Evolutionary conservation across 2,113 vertebrate species (phyloP).

Genomic region (Etia nguti): DNA sequence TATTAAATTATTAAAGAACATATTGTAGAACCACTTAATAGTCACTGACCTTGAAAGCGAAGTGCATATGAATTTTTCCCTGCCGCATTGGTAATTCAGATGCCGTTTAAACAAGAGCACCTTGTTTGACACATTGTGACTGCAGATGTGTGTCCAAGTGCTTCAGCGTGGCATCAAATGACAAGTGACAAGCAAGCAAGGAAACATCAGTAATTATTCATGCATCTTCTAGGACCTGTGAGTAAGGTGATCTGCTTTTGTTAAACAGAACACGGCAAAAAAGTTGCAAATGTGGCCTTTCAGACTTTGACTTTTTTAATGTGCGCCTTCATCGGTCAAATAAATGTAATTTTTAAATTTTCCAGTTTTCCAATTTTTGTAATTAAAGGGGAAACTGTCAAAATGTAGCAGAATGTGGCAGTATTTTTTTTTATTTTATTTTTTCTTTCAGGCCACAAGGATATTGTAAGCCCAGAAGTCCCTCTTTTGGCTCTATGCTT

Average conservation of each 20-base stretch:
- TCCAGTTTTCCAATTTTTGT: background rate
- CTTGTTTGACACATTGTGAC: conserved; percentile 3
- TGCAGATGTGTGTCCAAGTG: background rate
- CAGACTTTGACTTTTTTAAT: background rate
- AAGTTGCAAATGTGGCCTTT: background rate
- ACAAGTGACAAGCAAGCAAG: background rate
- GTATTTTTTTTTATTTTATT: rapidly evolving
- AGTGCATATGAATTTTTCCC: conserved; percentile 12
- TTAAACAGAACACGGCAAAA: background rate
- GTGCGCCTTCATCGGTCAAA: background rate
- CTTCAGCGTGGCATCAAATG: background rate
- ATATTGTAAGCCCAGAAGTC: background rate
- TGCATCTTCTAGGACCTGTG: background rate
- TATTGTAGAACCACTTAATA: conserved; percentile 45
- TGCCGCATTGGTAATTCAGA: conserved; percentile 34
- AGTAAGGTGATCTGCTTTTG: background rate
- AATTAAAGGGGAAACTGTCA: background rate
- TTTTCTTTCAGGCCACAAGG: background rate
- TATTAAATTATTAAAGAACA: conserved; percentile 22
- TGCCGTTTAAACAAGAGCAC: conserved; percentile 16
- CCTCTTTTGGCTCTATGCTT: background rate
- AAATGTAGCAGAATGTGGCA: background rate
- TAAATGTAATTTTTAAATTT: background rate
- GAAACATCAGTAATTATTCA: background rate
- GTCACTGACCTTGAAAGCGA: conserved; percentile 47